Percentiles rank a stretch among this genome's conserved stretches.
Conservation (phyloP, 2,888 invertebrate species). For the Timema cristinae region DNA sequence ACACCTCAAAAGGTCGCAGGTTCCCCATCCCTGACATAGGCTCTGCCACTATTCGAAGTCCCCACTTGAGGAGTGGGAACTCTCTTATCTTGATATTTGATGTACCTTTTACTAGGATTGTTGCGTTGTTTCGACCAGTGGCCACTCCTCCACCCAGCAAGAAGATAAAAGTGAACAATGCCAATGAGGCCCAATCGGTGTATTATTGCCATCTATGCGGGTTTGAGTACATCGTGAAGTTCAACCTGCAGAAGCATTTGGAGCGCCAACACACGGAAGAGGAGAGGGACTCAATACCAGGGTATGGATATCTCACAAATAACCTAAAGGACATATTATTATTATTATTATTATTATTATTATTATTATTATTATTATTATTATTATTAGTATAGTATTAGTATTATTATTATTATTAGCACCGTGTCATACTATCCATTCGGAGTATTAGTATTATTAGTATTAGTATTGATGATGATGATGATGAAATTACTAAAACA, state of each 20-base stretch:
- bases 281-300: conserved; percentile 44
- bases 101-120: conserved; percentile 40
- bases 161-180: conserved; percentile 51
- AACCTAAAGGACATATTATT: background rate
- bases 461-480: no score
- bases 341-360: no score
- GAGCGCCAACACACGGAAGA: conserved; percentile 52
- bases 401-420: no score
- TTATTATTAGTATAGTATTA: no score
- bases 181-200: conserved; percentile 50
- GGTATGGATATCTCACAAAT: conserved; percentile 30
- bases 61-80: no score
- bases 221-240: conserved; percentile 62
- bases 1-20: no score
- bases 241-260: conserved; percentile 60
- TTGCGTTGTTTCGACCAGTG: conserved; percentile 47
- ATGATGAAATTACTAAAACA: no score
- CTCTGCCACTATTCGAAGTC: no score
- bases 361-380: no score
- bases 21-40: no score
- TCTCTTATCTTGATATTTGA: background rate
- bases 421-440: no score
- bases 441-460: no score
- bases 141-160: conserved; percentile 52
- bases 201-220: conserved; percentile 60